A percentile compares a stretch with the other conserved stretches of the same genome.
Conservation (phyloP, 2,113 vertebrate species). For the Hyaena hyaena region DNA sequence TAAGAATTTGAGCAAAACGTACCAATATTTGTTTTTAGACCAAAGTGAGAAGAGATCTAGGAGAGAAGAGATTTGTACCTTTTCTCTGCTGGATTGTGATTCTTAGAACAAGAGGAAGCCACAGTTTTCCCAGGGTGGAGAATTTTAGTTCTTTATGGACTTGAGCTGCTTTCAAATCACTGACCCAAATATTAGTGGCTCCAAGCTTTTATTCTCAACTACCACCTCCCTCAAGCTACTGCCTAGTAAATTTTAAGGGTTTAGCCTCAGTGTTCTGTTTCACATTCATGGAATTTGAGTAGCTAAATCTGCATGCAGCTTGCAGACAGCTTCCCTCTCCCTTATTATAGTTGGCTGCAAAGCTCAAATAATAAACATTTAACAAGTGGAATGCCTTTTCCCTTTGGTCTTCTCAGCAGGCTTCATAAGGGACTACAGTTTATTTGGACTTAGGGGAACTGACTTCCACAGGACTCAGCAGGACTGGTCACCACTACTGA, state of each 20-base stretch:
- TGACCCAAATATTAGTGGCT: slow-evolving; percentile 34
- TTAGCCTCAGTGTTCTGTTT: slow-evolving; percentile 62
- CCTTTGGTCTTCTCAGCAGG: slow-evolving; percentile 74
- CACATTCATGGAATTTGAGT: slow-evolving; percentile 64
- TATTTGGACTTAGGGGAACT: slow-evolving; percentile 69
- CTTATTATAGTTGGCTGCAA: slow-evolving; percentile 76
- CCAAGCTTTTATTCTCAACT: slow-evolving; percentile 24
- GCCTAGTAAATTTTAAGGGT: slow-evolving; percentile 48
- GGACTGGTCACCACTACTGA: neutral
- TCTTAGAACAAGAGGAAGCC: slow-evolving; percentile 19
- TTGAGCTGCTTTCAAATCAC: slow-evolving; percentile 65
- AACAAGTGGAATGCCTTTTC: slow-evolving; percentile 75
- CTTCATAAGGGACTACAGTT: slow-evolving; percentile 67
- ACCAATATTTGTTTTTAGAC: neutral
- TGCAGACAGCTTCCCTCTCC: slow-evolving; percentile 72
- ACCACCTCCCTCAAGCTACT: slow-evolving; percentile 7
- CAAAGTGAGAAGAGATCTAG: neutral
- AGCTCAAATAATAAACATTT: slow-evolving; percentile 77
- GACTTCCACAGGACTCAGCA: slow-evolving; percentile 6
- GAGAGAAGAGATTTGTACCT: neutral
- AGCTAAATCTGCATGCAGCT: slow-evolving; percentile 61
- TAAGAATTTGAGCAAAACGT: neutral
- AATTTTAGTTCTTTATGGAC: slow-evolving; percentile 54
- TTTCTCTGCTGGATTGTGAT: neutral
- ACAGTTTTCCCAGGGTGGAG: neutral